Evolutionary conservation across 2,797 vertebrate genomes (phyloP).

Genomic region (Petrocephalus sullivani): DNA sequence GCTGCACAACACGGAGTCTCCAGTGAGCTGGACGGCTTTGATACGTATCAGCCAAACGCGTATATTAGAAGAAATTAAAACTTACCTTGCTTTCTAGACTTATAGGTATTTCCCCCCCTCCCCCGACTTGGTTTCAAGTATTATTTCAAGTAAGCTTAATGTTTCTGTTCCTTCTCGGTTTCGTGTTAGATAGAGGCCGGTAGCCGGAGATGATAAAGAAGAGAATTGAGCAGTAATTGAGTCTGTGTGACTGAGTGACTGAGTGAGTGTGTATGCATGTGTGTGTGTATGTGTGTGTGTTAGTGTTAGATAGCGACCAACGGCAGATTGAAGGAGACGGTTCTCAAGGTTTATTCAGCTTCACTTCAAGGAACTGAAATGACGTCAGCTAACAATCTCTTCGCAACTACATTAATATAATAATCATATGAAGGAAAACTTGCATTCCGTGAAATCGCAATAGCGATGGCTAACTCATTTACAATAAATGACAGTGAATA

Average conservation of each 20-base stretch:
- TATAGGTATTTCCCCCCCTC: slow-evolving; percentile 64
- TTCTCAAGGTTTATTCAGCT: slow-evolving; percentile 92
- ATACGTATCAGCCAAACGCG: slow-evolving; percentile 13
- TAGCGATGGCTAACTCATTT: not conserved
- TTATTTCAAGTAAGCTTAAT: slow-evolving; percentile 57
- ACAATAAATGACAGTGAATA: slow-evolving; percentile 3
- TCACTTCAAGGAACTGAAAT: slow-evolving; percentile 91
- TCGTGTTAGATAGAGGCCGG: slow-evolving; percentile 68
- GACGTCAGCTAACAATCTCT: slow-evolving; percentile 83
- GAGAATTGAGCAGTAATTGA: slow-evolving; percentile 80
- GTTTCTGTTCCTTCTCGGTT: slow-evolving; percentile 61
- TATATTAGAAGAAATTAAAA: slow-evolving; percentile 46
- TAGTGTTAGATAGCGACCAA: slow-evolving; percentile 78
- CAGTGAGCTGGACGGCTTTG: slow-evolving; percentile 40
- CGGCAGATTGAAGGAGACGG: slow-evolving; percentile 89
- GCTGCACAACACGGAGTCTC: slow-evolving; percentile 53
- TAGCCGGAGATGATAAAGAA: slow-evolving; percentile 73
- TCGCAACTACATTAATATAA: slow-evolving; percentile 76
- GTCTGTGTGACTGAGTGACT: slow-evolving; percentile 59
- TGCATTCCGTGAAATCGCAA: not conserved
- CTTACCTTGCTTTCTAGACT: slow-evolving; percentile 74
- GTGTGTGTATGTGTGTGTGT: slow-evolving; percentile 38
- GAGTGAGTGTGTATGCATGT: slow-evolving; percentile 60
- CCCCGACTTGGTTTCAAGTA: slow-evolving; percentile 53
- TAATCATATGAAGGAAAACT: not conserved